phyloP scores from a whole-genome alignment of 2,888 invertebrate genomes.

The Caenorhabditis uteleia region DNA sequence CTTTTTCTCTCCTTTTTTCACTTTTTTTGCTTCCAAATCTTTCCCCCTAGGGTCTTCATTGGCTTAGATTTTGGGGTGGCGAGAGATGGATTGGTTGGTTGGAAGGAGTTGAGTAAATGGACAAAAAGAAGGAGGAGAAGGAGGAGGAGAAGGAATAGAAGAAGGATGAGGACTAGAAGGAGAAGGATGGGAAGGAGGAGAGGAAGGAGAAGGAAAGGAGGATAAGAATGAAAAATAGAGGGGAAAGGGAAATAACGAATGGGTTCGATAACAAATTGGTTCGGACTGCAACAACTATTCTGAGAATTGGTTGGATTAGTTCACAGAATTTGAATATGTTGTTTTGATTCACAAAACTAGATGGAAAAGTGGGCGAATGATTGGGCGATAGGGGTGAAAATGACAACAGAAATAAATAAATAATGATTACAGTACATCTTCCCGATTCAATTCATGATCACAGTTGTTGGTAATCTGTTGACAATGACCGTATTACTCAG shows the following conservation, averaged over 20 bases:
- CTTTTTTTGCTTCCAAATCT: background rate
- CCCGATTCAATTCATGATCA: slow-evolving; percentile 62
- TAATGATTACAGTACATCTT: slow-evolving; percentile 52
- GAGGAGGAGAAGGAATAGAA: background rate
- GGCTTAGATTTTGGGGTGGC: background rate
- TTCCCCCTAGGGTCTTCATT: too few relatives aligned
- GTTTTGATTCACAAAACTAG: too few relatives aligned
- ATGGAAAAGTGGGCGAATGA: too few relatives aligned
- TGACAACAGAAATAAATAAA: background rate
- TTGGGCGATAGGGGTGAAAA: too few relatives aligned
- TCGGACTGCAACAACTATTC: too few relatives aligned
- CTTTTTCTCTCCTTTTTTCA: background rate
- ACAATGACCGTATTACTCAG: slow-evolving; percentile 62
- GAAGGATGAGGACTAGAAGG: too few relatives aligned
- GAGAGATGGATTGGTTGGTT: background rate
- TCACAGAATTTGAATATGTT: too few relatives aligned
- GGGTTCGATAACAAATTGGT: too few relatives aligned
- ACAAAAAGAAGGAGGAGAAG: too few relatives aligned
- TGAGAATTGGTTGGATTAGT: too few relatives aligned
- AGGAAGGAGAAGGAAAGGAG: background rate
- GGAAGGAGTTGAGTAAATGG: background rate
- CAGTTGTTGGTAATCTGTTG: slow-evolving; percentile 62
- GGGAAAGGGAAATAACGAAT: background rate
- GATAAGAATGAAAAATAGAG: background rate
- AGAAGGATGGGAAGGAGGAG: too few relatives aligned